Evolutionary conservation across 2,113 vertebrate species (phyloP), one percentile per base, ranked within the genome.

Genomic region (Ailurus styani): DNA sequence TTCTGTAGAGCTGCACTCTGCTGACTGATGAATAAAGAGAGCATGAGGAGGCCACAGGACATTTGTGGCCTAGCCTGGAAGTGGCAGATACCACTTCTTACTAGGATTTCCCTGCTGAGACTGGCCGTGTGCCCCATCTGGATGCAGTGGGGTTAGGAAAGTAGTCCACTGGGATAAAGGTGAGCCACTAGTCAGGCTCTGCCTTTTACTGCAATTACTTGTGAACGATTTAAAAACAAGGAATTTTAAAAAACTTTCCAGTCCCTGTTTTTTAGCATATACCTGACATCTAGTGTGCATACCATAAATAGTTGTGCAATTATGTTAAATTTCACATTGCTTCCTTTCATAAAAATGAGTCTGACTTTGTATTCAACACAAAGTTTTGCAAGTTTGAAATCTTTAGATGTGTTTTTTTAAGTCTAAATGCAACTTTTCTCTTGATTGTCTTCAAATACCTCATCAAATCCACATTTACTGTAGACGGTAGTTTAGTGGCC

Each of bases 391-490:
- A 78, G 91, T 93, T 94, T 95, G 90, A 62, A 55, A 73, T 96
- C 87, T 64, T 95, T 50, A 21, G 79, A 42, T 83, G 40, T 40
- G 31, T 40, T 62, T 66, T 40, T 92, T 83, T 47, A 31, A 93
- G 47, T 87, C 72, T 91, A 79, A 97, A 54, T 93, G 42, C 50
- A 94, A 47, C 93, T 86, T 97, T 94, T 97, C 62, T 97, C 82
- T 85, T 93, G 98, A 97, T 97, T 96, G 42, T 86, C 72, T 88
- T 93, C 85, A 82, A 95, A 93, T 72, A 70, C 62, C 62, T 97
- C 88, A 94, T 97, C 96, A 97, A 45, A 85, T 60, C 68, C 55
- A 13, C 93, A 77, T 94, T 93, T 95, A 75, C 84, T 54, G 52
- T 20, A 89, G 93, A 86, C 72, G 70, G 94, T 88, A 27, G 77